A percentile compares a stretch with the other conserved stretches of the same genome.
Conservation (phyloP, 2,888 invertebrate species). For the Xestia c-nigrum region DNA sequence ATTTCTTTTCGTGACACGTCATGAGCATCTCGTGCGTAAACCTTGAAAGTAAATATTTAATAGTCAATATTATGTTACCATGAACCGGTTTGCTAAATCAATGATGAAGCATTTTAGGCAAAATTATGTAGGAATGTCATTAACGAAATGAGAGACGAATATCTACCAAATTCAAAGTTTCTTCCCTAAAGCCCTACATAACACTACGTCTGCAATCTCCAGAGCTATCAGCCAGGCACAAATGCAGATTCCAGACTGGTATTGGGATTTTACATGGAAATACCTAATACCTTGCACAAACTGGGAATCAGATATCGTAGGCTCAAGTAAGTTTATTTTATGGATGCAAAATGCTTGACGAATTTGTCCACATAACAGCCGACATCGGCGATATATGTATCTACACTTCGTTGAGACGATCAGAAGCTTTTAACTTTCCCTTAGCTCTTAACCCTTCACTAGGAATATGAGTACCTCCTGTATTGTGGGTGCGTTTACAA, state of each 20-base stretch:
- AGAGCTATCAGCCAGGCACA: neutral
- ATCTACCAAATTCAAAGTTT: neutral
- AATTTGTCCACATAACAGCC: neutral
- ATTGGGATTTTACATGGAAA: neutral
- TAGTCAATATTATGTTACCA: neutral
- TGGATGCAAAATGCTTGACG: neutral
- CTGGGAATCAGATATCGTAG: neutral
- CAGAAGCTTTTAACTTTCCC: neutral
- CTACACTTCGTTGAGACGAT: neutral
- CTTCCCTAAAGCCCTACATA: too few species aligned
- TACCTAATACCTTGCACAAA: neutral
- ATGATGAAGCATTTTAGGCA: neutral
- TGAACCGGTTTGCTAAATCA: conserved; percentile 28
- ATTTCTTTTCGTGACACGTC: conserved; percentile 91
- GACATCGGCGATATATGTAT: neutral
- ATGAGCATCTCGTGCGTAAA: conserved; percentile 91
- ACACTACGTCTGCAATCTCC: neutral
- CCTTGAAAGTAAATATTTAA: conserved; percentile 78
- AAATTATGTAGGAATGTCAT: conserved; percentile 7
- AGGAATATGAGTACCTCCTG: neutral
- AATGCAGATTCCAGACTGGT: neutral
- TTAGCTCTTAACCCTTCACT: too few species aligned
- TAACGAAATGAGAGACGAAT: neutral
- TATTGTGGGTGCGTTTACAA: neutral
- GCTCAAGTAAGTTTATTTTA: neutral